Conservation (phyloP, 2,888 invertebrate species). For the Philopedon plagiatum region DNA sequence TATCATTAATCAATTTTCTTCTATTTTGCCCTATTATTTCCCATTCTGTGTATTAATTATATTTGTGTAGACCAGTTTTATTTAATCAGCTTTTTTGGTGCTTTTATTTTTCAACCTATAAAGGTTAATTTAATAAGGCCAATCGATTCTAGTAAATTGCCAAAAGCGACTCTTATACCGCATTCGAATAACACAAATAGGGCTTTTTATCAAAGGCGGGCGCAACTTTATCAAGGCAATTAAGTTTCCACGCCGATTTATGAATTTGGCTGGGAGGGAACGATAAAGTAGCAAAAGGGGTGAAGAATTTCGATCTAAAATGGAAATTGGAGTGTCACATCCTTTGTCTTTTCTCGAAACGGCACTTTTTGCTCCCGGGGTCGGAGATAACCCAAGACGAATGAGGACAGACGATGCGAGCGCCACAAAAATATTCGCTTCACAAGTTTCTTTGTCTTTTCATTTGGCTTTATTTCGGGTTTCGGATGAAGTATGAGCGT, state of each 20-base stretch:
- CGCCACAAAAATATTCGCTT: slow-evolving; percentile 43
- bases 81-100: not conserved
- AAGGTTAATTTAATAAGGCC: not conserved
- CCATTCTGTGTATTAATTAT: no score
- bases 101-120: not conserved
- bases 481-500: slow-evolving; percentile 59
- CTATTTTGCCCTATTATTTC: no score
- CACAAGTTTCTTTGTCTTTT: slow-evolving; percentile 61
- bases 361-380: slow-evolving; percentile 59
- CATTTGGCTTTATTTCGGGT: slow-evolving; percentile 61
- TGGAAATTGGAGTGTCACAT: slow-evolving; percentile 70
- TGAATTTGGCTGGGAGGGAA: slow-evolving; percentile 58
- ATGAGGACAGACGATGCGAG: slow-evolving; percentile 45
- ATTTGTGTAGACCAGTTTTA: not conserved
- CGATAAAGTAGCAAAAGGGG: slow-evolving; percentile 60
- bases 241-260: slow-evolving; percentile 58
- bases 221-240: slow-evolving; percentile 54
- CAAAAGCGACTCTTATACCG: slow-evolving; percentile 21
- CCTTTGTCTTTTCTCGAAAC: slow-evolving; percentile 65
- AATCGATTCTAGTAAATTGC: slow-evolving; percentile 34
- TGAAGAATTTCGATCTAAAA: slow-evolving; percentile 67
- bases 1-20: no score
- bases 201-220: slow-evolving; percentile 45
- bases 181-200: slow-evolving; percentile 48
- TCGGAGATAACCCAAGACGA: slow-evolving; percentile 58